phyloP scores from a whole-genome alignment of 2,797 vertebrate genomes.

The Chaunax sp. region DNA sequence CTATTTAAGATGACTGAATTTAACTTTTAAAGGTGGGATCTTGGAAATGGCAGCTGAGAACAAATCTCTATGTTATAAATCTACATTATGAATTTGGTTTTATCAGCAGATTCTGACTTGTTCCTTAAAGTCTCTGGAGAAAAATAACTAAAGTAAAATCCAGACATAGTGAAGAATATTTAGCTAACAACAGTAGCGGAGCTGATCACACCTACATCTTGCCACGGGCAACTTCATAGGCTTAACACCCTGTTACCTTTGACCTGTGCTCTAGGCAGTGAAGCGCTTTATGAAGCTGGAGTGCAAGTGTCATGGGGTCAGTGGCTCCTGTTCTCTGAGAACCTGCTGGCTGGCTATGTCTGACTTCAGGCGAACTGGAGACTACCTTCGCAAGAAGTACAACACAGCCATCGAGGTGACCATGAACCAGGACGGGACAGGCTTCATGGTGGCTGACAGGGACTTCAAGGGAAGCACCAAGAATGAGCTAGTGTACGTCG shows the following conservation, averaged over 20 bases:
- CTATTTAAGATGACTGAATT: neutral
- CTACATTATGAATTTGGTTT: neutral
- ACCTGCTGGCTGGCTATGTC: constrained; percentile 98
- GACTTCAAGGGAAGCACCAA: constrained; percentile 92
- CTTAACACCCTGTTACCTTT: constrained; percentile 71
- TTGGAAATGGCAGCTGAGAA: neutral
- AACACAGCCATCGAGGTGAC: constrained; percentile 95
- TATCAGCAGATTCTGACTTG: neutral
- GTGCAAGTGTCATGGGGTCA: constrained; percentile 98
- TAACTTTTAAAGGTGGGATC: neutral
- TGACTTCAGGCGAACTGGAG: constrained; percentile 94
- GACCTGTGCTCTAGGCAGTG: constrained; percentile 88
- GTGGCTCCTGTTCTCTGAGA: constrained; percentile 95
- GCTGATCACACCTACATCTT: constrained; percentile 44
- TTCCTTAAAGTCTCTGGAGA: neutral
- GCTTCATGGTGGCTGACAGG: constrained; percentile 92
- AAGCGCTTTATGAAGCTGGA: constrained; percentile 98
- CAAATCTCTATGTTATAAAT: neutral
- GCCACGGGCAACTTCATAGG: constrained; percentile 45
- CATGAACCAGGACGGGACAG: constrained; percentile 96
- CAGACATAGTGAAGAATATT: neutral
- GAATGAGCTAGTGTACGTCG: constrained; percentile 96
- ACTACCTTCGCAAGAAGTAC: constrained; percentile 94
- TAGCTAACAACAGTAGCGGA: neutral
- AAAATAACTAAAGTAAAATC: constrained; percentile 13